Base-by-base conservation (phyloP, 2,888 invertebrate species). In the Pegoplata infirma region DNA sequence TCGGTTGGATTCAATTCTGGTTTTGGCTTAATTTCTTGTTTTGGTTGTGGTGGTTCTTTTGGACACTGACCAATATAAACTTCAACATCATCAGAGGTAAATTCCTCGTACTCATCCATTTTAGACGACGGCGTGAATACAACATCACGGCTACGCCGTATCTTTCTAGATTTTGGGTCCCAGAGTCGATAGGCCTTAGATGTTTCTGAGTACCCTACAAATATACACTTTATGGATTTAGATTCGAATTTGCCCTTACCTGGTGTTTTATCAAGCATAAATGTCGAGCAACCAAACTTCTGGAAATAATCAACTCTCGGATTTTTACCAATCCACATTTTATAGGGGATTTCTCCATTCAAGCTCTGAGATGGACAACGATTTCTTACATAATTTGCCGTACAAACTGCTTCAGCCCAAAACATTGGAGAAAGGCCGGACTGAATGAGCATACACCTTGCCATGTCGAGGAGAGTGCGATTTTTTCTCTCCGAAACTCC, bases 351-450 rank as follows among this genome's bases (percentile, higher is more conserved):
- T 47, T 69, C 75, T 21, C 74, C 67, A 14, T 47, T 44, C 23
- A 79, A 47, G 14, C 71, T 71, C 72, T 73, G 72, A 5, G 80
- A 71, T 17, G 69, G 17, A 40, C 81, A 82, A 12, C 82, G 64
- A 40, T 87, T 86, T 67, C 82, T 82, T 14, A 84, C 55, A 51
- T 83, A 81, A 40, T 79, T 81, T 17, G 85, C 85, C 28, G 84
- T 83, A 14, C 71, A 75, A 1, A 84, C 80, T n/a, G 86, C 84
- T 71, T 86, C 86, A 40, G 83, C 84, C 84, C 85, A 86, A 61
- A 84, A 83, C 5, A 36, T 47, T 10, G 82, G 47, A 5, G 81
- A 68, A 7, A 85, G 47, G 8, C 81, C 81, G n/a, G 83, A 81
- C 44, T 84, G 82, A 7, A 82, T 73, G n/a, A 85, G 51, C 82